Percentiles rank a stretch among this genome's conserved stretches.
Evolutionary conservation across 2,797 vertebrate genomes (phyloP).

Genomic region (Pangasius larnaudii): DNA sequence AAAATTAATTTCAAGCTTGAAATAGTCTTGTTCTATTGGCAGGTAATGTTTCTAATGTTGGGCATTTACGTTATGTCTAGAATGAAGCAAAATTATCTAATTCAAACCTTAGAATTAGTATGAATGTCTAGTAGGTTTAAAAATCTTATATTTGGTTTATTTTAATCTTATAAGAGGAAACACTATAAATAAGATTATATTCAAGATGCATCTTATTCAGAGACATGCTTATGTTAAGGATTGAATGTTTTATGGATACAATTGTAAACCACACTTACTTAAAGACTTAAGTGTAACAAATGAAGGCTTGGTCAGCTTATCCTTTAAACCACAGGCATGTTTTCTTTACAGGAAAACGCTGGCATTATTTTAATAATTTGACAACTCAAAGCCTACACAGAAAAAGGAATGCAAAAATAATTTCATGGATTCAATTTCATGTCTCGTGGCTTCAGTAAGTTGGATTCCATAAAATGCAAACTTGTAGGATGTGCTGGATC

Average conservation of each 20-base stretch:
- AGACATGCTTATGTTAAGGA: background rate
- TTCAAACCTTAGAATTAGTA: background rate
- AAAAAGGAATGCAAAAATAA: background rate
- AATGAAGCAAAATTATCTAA: background rate
- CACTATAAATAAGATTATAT: background rate
- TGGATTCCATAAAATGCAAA: too few species aligned
- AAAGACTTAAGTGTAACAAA: background rate
- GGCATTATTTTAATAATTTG: background rate
- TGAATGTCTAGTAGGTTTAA: background rate
- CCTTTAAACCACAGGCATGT: background rate
- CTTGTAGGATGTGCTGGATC: background rate
- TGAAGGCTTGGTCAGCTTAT: background rate
- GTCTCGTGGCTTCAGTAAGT: too few species aligned
- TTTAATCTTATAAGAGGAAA: background rate
- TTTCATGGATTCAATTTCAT: too few species aligned
- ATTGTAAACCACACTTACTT: background rate
- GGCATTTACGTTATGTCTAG: background rate
- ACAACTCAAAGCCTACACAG: background rate
- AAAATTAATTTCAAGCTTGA: background rate
- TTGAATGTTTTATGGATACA: background rate
- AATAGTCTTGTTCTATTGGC: background rate
- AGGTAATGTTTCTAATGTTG: background rate
- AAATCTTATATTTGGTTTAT: background rate
- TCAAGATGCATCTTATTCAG: background rate
- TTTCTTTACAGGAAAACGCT: background rate